These are phyloP conservation scores for Poliocrania exsul DNA, from an alignment of 2,797 vertebrate species.

Conservation along the genomic window DNA sequence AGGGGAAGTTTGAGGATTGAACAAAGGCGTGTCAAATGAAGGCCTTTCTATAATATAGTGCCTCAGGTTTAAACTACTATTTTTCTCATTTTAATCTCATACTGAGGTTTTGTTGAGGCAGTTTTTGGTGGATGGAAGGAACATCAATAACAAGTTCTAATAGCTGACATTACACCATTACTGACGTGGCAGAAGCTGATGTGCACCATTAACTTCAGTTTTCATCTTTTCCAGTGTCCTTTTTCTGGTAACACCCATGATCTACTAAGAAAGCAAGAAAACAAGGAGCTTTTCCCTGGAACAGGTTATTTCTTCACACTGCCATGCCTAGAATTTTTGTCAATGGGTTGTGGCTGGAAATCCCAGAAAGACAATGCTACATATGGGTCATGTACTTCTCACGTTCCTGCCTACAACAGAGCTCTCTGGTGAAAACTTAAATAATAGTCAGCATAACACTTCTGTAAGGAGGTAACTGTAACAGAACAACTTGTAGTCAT, in stretches of 20 bases:
- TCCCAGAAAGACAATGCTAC: not conserved
- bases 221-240: not conserved
- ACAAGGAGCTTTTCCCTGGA: not conserved
- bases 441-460: not conserved
- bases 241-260: not conserved
- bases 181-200: not conserved
- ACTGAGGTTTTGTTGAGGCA: not conserved
- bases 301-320: not conserved
- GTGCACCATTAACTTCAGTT: not conserved
- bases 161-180: not conserved
- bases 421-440: not conserved
- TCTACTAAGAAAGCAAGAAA: not conserved
- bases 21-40: not conserved
- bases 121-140: not conserved
- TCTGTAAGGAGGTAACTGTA: not conserved
- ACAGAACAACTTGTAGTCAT: conserved; percentile 5
- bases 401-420: not conserved
- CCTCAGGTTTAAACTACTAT: not conserved
- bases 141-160: not conserved
- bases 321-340: not conserved
- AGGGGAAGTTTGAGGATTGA: not conserved
- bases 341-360: not conserved
- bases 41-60: not conserved
- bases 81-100: not conserved
- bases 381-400: not conserved